phyloP scores from a whole-genome alignment of 2,113 vertebrate genomes.

The Phocoena sinus region DNA sequence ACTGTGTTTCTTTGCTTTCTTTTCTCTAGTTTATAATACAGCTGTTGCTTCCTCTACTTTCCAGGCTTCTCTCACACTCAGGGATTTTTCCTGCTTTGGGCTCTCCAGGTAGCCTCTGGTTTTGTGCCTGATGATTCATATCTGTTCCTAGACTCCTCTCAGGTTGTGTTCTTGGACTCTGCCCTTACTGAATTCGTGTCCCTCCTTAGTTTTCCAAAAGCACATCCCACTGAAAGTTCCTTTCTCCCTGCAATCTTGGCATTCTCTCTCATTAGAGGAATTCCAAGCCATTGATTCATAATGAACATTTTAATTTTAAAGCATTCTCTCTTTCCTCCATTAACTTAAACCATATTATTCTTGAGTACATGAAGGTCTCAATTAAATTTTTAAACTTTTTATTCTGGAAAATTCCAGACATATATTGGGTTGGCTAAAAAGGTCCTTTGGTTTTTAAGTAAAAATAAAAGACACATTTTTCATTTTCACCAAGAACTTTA shows the following conservation, averaged over 20 bases:
- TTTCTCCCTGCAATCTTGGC: not conserved
- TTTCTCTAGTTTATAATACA: not conserved
- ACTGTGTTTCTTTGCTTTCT: not conserved
- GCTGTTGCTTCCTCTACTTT: not conserved
- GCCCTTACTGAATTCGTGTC: not conserved
- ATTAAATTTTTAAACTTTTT: not conserved
- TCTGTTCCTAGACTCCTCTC: not conserved
- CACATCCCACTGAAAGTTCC: not conserved
- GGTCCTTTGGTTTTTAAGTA: no score
- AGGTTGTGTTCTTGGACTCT: not conserved
- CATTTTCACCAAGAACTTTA: no score
- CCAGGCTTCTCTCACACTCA: not conserved
- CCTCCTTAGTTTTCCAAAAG: not conserved
- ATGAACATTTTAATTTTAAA: constrained; percentile 7
- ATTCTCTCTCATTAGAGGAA: not conserved
- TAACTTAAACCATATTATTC: constrained; percentile 8
- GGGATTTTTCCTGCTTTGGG: not conserved
- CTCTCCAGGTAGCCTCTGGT: not conserved
- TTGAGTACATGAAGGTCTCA: not conserved
- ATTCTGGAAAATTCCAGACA: constrained; percentile 14
- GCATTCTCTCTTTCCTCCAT: not conserved
- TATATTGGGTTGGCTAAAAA: not conserved
- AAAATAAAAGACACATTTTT: no score
- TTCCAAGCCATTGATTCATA: constrained; percentile 16
- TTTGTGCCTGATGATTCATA: not conserved